Base-by-base conservation (phyloP, 2,113 vertebrate species). In the Pollimyrus isidori region DNA sequence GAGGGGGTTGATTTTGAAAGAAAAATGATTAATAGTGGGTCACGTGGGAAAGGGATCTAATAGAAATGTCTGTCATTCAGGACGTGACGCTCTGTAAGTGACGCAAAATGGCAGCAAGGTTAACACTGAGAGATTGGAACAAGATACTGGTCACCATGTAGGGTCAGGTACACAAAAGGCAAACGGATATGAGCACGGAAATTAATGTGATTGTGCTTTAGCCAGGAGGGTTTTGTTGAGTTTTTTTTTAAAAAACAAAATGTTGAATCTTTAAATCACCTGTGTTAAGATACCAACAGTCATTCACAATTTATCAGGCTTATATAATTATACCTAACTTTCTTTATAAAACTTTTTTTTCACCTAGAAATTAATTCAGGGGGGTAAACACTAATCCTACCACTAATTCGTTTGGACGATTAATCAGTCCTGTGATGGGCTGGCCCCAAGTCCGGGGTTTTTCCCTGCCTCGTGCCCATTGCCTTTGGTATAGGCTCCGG, bases 61-160 rank as follows among this genome's bases (percentile, higher is more conserved):
- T 35, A 39, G 53, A 53, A 23, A 42, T 3, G 7, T 58, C 19
- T 26, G 46, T 76, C 48, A 39, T 53, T 35, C 73, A 39, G 48
- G 69, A 42, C 23, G 23, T 35, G 89, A 88, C 49, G 19, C 21
- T 90, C 73, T 69, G 42, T 62, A 45, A 50, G 87, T 91, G 87
- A 90, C 89, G 84, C 85, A 15, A 58, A 69, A 85, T 50, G 65
- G 82, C 80, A 65, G 88, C 87, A 45, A 88, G 87, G 83, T 89
- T 84, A 62, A 21, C 4, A 17, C 6, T 48, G 56, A 45, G 58
- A 87, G 89, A 91, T 90, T 90, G 62, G 83, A 89, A 90, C 86
- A 48, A 83, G n/a, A 9, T 35, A 15, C 86, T 35, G 89, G 90
- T 82, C 62, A 86, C 85, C 42, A 39, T 4, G 53, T 35, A 86